Conservation (phyloP, 2,113 vertebrate species). For the Microcebus tavaratra region DNA sequence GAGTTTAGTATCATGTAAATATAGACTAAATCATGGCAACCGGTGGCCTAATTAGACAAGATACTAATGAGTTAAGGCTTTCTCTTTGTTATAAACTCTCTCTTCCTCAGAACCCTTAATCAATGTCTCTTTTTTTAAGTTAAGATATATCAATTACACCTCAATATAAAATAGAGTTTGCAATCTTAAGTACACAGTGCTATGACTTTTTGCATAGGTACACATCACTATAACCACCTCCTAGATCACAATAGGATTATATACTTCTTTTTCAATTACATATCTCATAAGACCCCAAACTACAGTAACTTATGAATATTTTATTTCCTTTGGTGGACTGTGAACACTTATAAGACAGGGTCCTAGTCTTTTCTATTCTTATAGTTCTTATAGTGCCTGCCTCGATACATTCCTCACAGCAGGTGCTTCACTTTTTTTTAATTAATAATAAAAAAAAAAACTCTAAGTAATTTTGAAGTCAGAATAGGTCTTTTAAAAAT, state of each 20-base stretch:
- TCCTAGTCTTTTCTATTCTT: not conserved
- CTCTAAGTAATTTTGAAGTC: constrained; percentile 21
- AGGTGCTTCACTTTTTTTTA: not conserved
- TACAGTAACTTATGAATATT: not conserved
- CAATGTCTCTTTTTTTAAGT: not conserved
- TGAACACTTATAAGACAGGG: not conserved
- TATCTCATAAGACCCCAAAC: not conserved
- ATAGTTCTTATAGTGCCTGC: not conserved
- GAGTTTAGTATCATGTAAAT: not conserved
- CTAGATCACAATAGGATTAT: not conserved
- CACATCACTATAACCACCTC: not conserved
- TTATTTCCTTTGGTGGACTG: not conserved
- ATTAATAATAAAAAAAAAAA: not conserved
- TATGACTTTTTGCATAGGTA: not conserved
- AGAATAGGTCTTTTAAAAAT: not conserved
- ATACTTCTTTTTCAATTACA: not conserved
- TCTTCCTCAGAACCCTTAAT: not conserved
- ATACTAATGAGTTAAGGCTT: not conserved
- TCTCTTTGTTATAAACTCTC: constrained; percentile 4
- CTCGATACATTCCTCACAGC: not conserved
- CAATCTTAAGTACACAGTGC: not conserved
- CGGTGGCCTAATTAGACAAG: not conserved
- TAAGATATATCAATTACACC: not conserved
- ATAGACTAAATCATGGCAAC: not conserved
- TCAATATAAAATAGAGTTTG: not conserved